Conservation (phyloP, 1,140 invertebrate species). For the Mylabris phalerata region DNA sequence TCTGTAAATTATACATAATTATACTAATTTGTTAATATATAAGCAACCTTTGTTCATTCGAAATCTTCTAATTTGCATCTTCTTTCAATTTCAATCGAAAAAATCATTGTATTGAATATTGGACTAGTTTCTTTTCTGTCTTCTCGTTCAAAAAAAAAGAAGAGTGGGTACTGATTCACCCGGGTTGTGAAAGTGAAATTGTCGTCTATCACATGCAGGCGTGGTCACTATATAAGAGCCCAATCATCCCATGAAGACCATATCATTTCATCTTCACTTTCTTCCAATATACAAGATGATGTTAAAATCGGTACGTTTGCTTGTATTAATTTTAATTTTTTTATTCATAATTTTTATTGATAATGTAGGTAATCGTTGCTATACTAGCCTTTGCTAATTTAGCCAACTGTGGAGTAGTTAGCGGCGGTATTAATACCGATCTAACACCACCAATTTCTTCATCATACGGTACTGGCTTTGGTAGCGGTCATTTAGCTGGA, state of each 20-base stretch:
- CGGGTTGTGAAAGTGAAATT: slow-evolving; percentile 17
- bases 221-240: slow-evolving; percentile 22
- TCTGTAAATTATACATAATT: too few relatives aligned
- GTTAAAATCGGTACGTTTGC: slow-evolving; percentile 3
- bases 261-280: slow-evolving; percentile 22
- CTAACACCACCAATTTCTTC: slow-evolving; percentile 24
- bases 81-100: too few relatives aligned
- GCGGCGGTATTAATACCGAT: slow-evolving; percentile 19
- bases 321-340: not conserved
- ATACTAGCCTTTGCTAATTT: slow-evolving; percentile 23
- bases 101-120: too few relatives aligned
- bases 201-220: slow-evolving; percentile 18
- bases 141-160: too few relatives aligned
- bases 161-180: too few relatives aligned
- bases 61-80: too few relatives aligned
- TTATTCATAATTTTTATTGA: not conserved
- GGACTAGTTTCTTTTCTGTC: too few relatives aligned
- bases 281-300: slow-evolving; percentile 2
- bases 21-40: too few relatives aligned
- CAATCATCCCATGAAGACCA: slow-evolving; percentile 1
- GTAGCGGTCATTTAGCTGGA: not conserved
- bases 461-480: slow-evolving; percentile 23
- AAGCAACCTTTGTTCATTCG: too few relatives aligned
- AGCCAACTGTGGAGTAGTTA: slow-evolving; percentile 24
- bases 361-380: slow-evolving; percentile 23